Evolutionary conservation across 2,888 invertebrate genomes (phyloP).

Genomic region (Scaptomyza reducta): DNA sequence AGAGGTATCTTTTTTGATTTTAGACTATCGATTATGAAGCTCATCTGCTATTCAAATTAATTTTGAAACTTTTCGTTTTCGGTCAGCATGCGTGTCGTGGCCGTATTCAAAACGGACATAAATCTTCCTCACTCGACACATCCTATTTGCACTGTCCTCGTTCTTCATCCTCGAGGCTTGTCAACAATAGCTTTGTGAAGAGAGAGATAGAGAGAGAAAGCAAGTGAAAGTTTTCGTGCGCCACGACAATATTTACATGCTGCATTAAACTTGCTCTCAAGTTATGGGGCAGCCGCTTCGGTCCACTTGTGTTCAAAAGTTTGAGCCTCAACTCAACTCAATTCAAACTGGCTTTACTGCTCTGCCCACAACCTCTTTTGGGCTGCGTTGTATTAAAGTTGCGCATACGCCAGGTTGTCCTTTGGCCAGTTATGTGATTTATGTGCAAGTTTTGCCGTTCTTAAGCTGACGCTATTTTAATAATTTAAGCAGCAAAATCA

Average conservation of each 20-base stretch:
- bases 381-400: slow-evolving; percentile 61
- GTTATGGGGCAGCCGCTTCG: slow-evolving; percentile 45
- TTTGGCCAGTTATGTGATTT: slow-evolving; percentile 71
- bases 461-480: slow-evolving; percentile 65
- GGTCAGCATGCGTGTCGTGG: slow-evolving; percentile 59
- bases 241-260: slow-evolving; percentile 79
- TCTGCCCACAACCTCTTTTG: background rate
- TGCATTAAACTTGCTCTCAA: slow-evolving; percentile 74
- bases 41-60: slow-evolving; percentile 69
- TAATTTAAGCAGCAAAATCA: slow-evolving; percentile 74
- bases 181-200: slow-evolving; percentile 55
- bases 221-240: slow-evolving; percentile 73
- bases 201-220: slow-evolving; percentile 6
- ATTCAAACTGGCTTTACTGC: background rate
- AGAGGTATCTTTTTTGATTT: background rate
- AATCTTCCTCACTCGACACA: slow-evolving; percentile 49
- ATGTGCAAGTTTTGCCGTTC: slow-evolving; percentile 59
- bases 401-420: slow-evolving; percentile 67
- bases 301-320: slow-evolving; percentile 52
- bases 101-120: slow-evolving; percentile 34
- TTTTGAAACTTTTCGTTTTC: slow-evolving; percentile 65
- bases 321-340: slow-evolving; percentile 29
- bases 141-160: slow-evolving; percentile 24
- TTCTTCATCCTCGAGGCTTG: slow-evolving; percentile 42
- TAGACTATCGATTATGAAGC: slow-evolving; percentile 29